Conservation (phyloP, 2,797 vertebrate genomes). For the Anabacerthia variegaticeps region DNA sequence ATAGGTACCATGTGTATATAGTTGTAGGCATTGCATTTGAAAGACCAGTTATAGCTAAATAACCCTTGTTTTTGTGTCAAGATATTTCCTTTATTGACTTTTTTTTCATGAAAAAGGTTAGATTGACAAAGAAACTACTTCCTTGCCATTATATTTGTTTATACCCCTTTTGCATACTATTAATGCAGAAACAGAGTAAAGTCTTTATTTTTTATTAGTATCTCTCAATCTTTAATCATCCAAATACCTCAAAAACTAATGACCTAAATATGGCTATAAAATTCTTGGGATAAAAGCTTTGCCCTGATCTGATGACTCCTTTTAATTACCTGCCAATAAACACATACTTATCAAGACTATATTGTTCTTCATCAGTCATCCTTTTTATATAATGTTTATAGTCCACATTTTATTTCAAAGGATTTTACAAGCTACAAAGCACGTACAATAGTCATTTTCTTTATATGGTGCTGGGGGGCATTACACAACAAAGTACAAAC, state of each 20-base stretch:
- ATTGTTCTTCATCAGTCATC: slow-evolving; percentile 12
- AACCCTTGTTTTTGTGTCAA: neutral
- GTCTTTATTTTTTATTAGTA: neutral
- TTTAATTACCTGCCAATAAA: slow-evolving; percentile 47
- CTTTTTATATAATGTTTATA: slow-evolving; percentile 35
- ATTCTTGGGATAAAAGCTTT: slow-evolving; percentile 26
- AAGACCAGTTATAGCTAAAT: neutral
- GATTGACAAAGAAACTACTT: neutral
- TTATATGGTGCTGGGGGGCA: slow-evolving; percentile 2
- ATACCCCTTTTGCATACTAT: neutral
- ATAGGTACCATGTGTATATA: neutral
- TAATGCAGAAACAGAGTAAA: neutral
- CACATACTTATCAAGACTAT: slow-evolving; percentile 32
- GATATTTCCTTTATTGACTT: neutral
- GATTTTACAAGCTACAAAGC: slow-evolving; percentile 30
- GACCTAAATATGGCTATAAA: slow-evolving; percentile 7
- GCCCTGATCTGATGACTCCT: neutral
- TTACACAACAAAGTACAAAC: slow-evolving; percentile 24
- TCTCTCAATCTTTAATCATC: slow-evolving; percentile 12
- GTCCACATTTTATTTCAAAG: slow-evolving; percentile 31
- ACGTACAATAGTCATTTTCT: slow-evolving; percentile 26
- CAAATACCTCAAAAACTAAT: slow-evolving; percentile 9
- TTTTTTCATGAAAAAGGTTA: neutral
- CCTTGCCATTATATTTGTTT: neutral
- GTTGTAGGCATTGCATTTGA: neutral